Conservation (phyloP, 1,140 invertebrate species). For the Mamestra configurata region DNA sequence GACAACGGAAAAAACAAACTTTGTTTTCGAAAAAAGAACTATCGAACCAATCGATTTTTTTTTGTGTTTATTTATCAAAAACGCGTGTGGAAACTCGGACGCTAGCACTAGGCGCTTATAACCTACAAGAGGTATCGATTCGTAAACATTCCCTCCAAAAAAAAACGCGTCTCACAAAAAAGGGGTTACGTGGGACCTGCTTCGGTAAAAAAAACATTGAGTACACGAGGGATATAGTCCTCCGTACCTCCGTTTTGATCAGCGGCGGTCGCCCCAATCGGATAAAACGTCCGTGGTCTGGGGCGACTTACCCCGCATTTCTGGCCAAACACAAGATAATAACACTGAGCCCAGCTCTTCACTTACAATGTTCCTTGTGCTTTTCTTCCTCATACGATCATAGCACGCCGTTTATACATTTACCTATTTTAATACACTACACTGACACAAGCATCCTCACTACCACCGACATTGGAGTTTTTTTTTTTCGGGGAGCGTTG, state of each 20-base stretch:
- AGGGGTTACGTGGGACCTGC: conserved; percentile 80
- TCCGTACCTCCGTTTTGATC: conserved; percentile 74
- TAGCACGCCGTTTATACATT: conserved; percentile 85
- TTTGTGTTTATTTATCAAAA: conserved; percentile 52
- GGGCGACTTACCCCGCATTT: conserved; percentile 82
- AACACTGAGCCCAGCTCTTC: conserved; percentile 71
- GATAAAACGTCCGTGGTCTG: conserved; percentile 71
- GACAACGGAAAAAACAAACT: conserved; percentile 38
- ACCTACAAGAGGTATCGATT: conserved; percentile 73
- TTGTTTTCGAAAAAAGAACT: conserved; percentile 48
- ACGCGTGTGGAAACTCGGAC: conserved; percentile 29
- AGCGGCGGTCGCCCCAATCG: conserved; percentile 79
- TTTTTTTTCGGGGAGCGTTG: conserved; percentile 80
- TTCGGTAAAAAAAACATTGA: conserved; percentile 77
- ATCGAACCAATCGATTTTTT: conserved; percentile 41
- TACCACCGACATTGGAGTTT: conserved; percentile 81
- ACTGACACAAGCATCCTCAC: conserved; percentile 78
- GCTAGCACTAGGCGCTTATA: conserved; percentile 66
- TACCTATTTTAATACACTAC: conserved; percentile 85
- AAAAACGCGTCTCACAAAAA: conserved; percentile 76
- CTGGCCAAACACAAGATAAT: conserved; percentile 73
- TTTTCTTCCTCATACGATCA: conserved; percentile 87
- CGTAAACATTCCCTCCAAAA: conserved; percentile 81
- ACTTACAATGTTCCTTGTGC: conserved; percentile 85
- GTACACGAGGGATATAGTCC: conserved; percentile 82